Evolutionary conservation across 2,113 vertebrate species (phyloP).

Genomic region (Thamnophis sirtalis): DNA sequence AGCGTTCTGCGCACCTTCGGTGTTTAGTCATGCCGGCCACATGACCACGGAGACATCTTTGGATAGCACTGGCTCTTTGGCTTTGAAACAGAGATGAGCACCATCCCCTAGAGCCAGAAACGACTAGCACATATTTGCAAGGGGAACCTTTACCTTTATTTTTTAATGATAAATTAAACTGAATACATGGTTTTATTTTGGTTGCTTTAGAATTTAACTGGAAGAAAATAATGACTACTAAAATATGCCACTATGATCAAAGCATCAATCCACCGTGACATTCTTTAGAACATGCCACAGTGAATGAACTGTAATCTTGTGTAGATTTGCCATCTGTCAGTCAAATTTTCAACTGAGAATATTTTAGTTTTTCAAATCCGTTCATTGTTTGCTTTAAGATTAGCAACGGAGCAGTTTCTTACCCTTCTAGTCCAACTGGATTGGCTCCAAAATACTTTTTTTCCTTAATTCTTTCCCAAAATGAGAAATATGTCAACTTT

Average conservation of each 20-base stretch:
- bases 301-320: neutral
- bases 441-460: neutral
- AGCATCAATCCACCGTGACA: neutral
- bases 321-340: neutral
- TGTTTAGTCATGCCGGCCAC: too few species aligned
- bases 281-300: neutral
- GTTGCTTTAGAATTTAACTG: neutral
- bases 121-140: too few species aligned
- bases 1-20: too few species aligned
- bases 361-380: neutral
- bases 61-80: too few species aligned
- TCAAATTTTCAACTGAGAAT: neutral
- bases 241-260: neutral
- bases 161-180: neutral
- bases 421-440: neutral
- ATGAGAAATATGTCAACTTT: neutral
- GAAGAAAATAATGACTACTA: neutral
- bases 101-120: too few species aligned
- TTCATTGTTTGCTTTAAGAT: neutral
- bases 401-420: neutral
- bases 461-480: neutral
- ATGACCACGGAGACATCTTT: too few species aligned
- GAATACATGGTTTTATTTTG: neutral
- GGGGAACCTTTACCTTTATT: too few species aligned
- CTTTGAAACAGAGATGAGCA: too few species aligned